These are phyloP conservation scores for Engystomops pustulosus DNA, from an alignment of 2,113 vertebrate genomes.

Conservation along the genomic window DNA sequence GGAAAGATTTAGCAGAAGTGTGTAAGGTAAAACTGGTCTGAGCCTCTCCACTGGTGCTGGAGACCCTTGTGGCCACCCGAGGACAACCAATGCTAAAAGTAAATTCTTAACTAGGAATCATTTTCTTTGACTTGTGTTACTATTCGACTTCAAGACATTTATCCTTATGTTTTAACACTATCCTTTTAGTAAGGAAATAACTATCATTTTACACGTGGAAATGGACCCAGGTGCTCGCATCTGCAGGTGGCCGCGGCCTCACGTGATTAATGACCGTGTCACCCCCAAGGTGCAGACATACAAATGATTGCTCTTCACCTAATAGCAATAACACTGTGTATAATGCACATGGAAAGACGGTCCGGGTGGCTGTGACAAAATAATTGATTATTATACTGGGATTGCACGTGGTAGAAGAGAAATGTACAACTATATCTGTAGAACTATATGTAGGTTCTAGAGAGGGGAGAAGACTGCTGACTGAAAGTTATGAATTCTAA, in stretches of 20 bases:
- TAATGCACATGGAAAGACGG: not conserved
- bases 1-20: too few relatives aligned
- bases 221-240: not conserved
- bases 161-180: not conserved
- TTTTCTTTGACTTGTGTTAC: too few relatives aligned
- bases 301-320: conserved; percentile 7
- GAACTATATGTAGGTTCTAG: too few relatives aligned
- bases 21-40: too few relatives aligned
- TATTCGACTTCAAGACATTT: not conserved
- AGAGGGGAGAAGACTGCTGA: not conserved
- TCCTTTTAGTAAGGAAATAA: not conserved
- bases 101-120: not conserved
- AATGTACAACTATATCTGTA: not conserved
- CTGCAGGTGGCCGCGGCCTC: not conserved
- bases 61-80: not conserved
- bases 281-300: conserved; percentile 31
- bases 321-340: conserved; percentile 1
- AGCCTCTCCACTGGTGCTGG: too few relatives aligned
- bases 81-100: not conserved
- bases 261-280: conserved; percentile 24
- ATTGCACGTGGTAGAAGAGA: not conserved
- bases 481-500: too few relatives aligned
- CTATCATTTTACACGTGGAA: not conserved
- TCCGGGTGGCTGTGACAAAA: not conserved
- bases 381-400: not conserved